A percentile compares a stretch with the other conserved stretches of the same genome.
Conservation (phyloP, 2,888 invertebrate species). For the Chrysolina haemoptera region DNA sequence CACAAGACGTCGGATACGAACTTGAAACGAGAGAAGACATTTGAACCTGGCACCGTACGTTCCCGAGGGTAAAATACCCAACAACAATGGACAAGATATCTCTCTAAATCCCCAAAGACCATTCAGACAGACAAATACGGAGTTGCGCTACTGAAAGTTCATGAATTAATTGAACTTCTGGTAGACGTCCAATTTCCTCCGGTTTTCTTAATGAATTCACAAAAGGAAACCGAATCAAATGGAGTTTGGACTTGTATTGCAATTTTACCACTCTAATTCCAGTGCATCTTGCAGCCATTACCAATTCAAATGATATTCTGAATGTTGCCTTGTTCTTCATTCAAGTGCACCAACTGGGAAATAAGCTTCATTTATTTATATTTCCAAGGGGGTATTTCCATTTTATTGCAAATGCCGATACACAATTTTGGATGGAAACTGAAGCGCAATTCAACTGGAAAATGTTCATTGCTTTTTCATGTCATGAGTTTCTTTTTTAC, state of each 20-base stretch:
- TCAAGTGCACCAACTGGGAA: neutral
- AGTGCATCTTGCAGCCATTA: constrained; percentile 26
- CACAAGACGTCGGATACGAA: constrained; percentile 1
- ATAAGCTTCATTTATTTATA: constrained; percentile 1
- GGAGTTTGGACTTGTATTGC: constrained; percentile 27
- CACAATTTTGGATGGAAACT: neutral
- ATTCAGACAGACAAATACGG: constrained; percentile 3
- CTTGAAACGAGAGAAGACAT: neutral
- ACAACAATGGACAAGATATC: constrained; percentile 13
- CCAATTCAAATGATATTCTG: constrained; percentile 16
- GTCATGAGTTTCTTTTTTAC: neutral
- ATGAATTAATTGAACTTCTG: constrained; percentile 36
- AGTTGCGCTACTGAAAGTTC: constrained; percentile 24
- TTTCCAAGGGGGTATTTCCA: constrained; percentile 6
- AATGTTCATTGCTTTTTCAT: neutral
- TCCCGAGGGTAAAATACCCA: constrained; percentile 5
- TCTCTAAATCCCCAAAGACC: neutral
- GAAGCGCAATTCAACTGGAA: neutral
- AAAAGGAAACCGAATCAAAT: constrained; percentile 21
- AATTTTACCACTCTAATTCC: constrained; percentile 22
- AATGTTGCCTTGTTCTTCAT: constrained; percentile 5
- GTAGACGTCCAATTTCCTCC: constrained; percentile 32
- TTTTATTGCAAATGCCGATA: neutral
- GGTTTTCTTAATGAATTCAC: constrained; percentile 30
- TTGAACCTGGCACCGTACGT: neutral